These are phyloP conservation scores for Orthosia gothica DNA, from an alignment of 2,888 invertebrate genomes.

Conservation along the genomic window DNA sequence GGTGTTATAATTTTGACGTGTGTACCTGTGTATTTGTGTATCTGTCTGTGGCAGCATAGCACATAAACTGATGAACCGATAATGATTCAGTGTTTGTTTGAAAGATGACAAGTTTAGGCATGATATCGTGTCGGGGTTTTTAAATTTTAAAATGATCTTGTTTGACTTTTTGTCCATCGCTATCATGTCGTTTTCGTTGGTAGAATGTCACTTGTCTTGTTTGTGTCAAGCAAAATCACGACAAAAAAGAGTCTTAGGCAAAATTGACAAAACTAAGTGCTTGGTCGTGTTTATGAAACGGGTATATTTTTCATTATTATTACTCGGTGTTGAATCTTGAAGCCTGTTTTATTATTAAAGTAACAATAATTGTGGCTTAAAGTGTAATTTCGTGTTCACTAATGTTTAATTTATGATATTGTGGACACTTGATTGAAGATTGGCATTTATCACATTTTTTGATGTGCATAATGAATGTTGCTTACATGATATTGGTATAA, in stretches of 20 bases:
- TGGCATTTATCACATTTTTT: conserved; percentile 8
- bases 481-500: neutral
- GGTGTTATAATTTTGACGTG: too few species aligned
- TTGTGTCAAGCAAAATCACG: too few species aligned
- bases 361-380: conserved; percentile 11
- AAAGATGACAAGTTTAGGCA: too few species aligned
- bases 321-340: conserved; percentile 25
- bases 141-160: too few species aligned
- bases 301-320: conserved; percentile 46
- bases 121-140: too few species aligned
- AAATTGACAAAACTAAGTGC: conserved; percentile 35
- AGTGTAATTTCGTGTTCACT: conserved; percentile 38
- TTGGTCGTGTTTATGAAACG: conserved; percentile 43
- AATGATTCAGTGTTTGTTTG: too few species aligned
- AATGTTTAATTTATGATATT: conserved; percentile 21
- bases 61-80: too few species aligned
- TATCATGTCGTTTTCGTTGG: too few species aligned
- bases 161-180: too few species aligned
- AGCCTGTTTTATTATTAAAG: conserved; percentile 29
- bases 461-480: neutral
- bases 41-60: too few species aligned
- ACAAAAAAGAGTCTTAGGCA: neutral
- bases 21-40: too few species aligned
- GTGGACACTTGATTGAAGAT: conserved; percentile 6
- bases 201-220: too few species aligned